These are phyloP conservation scores for Argyra leucocephala DNA, from an alignment of 2,888 invertebrate genomes.

Conservation along the genomic window DNA sequence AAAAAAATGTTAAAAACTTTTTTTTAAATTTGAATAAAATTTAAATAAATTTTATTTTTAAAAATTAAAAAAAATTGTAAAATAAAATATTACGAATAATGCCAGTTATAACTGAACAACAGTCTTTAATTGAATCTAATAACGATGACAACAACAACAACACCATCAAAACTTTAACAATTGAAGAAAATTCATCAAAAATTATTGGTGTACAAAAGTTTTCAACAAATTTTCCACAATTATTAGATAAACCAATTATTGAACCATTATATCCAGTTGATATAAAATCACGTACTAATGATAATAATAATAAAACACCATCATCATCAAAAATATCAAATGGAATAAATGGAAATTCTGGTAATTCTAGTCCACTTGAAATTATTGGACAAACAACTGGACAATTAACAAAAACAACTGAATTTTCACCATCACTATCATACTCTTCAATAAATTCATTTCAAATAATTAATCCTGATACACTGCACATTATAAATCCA, in stretches of 20 bases:
- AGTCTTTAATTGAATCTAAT: neutral
- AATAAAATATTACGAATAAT: neutral
- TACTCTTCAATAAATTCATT: slow-evolving; percentile 24
- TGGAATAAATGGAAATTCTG: neutral
- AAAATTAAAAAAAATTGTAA: neutral
- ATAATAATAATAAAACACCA: too few species aligned
- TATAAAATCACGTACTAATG: neutral
- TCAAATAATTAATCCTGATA: slow-evolving; percentile 30
- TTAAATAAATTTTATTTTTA: neutral
- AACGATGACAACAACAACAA: neutral
- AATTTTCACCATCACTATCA: slow-evolving; percentile 18
- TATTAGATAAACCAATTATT: neutral
- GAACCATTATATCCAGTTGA: neutral
- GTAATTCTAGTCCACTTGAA: slow-evolving; percentile 6
- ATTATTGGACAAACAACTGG: slow-evolving; percentile 25
- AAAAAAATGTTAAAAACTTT: too few species aligned
- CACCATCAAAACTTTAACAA: neutral
- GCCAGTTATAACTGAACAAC: neutral
- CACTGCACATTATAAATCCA: slow-evolving; percentile 22
- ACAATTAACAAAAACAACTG: slow-evolving; percentile 26
- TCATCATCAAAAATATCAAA: slow-evolving; percentile 5
- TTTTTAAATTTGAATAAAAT: too few species aligned
- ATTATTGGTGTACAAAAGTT: neutral
- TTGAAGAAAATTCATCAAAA: neutral
- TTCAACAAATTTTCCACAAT: neutral